phyloP scores from a whole-genome alignment of 2,113 vertebrate genomes.

The Rhinolophus ferrumequinum region DNA sequence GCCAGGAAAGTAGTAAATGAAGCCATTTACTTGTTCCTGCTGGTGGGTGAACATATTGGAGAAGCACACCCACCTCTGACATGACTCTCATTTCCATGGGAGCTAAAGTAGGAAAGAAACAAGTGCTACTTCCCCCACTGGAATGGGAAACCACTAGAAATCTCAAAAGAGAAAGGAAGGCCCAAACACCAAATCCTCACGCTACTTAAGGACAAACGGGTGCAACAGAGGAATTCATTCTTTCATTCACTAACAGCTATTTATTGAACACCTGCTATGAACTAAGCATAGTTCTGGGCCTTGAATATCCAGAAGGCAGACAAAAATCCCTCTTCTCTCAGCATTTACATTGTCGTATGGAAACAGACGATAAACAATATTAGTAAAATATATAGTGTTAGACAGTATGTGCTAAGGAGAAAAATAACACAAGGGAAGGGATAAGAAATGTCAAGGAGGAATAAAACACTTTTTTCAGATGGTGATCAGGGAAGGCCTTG shows the following conservation, averaged over 20 bases:
- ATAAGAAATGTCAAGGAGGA: neutral
- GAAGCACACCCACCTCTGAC: neutral
- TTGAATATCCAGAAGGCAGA: constrained; percentile 28
- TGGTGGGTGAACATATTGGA: neutral
- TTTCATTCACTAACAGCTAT: constrained; percentile 28
- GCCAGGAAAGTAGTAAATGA: constrained; percentile 26
- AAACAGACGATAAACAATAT: neutral
- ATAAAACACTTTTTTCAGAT: neutral
- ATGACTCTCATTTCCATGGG: constrained; percentile 26
- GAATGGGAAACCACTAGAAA: constrained; percentile 6
- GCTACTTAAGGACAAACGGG: neutral
- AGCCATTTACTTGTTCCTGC: neutral
- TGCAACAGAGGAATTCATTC: neutral
- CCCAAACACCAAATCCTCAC: constrained; percentile 27
- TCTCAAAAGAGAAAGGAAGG: constrained; percentile 13
- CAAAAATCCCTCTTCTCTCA: neutral
- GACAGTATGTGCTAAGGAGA: neutral
- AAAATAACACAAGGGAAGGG: constrained; percentile 13
- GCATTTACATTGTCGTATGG: neutral
- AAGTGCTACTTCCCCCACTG: neutral
- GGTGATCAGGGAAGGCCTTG: neutral
- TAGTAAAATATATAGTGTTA: constrained; percentile 8
- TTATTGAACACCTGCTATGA: constrained; percentile 32
- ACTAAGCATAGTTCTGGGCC: neutral
- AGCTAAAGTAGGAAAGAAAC: constrained; percentile 49